Percentiles rank a stretch among this genome's conserved stretches.
These are phyloP conservation scores for Scaptomyza montana DNA, from an alignment of 1,140 invertebrate genomes.

Conservation along the genomic window DNA sequence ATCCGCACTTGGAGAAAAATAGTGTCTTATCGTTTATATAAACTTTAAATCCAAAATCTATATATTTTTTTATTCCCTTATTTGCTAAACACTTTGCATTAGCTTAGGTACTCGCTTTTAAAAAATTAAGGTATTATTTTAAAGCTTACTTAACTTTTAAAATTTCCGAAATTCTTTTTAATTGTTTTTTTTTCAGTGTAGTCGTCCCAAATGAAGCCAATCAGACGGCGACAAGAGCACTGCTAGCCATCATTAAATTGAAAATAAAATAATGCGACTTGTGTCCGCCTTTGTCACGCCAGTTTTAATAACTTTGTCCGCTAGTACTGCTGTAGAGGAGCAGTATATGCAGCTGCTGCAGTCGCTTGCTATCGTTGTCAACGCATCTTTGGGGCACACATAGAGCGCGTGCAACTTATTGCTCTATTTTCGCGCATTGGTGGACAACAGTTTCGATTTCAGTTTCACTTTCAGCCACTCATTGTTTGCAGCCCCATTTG, in stretches of 20 bases:
- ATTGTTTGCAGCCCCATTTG: constrained; percentile 47
- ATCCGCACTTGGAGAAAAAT: constrained; percentile 1
- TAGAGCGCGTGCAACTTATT: constrained; percentile 62
- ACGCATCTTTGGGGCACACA: constrained; percentile 49
- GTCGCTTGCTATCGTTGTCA: constrained; percentile 54
- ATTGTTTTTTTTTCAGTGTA: background rate
- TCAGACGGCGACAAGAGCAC: constrained; percentile 53
- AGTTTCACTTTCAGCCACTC: constrained; percentile 73
- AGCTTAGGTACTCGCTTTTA: no score
- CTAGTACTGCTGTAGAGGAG: background rate
- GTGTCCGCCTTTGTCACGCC: constrained; percentile 58
- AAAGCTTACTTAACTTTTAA: no score
- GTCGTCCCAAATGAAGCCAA: constrained; percentile 57
- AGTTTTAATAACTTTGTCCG: constrained; percentile 68
- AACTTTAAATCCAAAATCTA: no score
- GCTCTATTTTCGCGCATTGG: constrained; percentile 69
- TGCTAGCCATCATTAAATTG: constrained; percentile 75
- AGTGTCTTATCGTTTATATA: no score
- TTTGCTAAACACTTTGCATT: no score
- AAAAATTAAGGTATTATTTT: no score
- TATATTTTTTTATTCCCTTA: no score
- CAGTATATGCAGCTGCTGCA: background rate
- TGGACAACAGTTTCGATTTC: constrained; percentile 67
- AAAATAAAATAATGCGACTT: constrained; percentile 76
- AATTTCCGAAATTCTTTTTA: background rate